Evolutionary conservation across 2,888 invertebrate species (phyloP), one percentile per base, ranked within the genome.

Genomic region (Hetaerina titia): DNA sequence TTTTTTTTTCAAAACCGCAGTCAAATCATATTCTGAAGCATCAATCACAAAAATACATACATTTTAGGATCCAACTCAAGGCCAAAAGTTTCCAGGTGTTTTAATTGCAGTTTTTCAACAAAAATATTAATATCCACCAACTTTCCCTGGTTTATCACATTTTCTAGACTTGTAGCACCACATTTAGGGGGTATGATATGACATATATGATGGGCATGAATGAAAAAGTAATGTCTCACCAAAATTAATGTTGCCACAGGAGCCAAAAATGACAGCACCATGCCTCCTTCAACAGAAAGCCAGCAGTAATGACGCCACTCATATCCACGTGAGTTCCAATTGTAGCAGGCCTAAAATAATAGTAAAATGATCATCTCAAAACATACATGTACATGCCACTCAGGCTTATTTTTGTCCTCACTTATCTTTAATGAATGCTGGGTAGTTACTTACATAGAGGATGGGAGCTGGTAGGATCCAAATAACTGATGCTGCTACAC

Each of bases 211-310:
- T 8, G n/a, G 69, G 69, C 5, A 69, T 69, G 8, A 69, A n/a
- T 22, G 69, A 69, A 81, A 31, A n/a, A 81, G 31, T 13, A 4
- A 31, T 31, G 81, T 95, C 98, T 98, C 95, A 98, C 97, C 90
- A 98, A 96, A 94, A 98, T 98, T 63, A 98, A 96, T 56, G 97
- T 96, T 96, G 98, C 98, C 1, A 98, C 97, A 19, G 98, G 98
- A 31, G 98, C 97, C 97, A 98, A 98, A 96, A 98, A 98, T 89
- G 98, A 98, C 96, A 98, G 97, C 22, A 98, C 97, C 98, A 98
- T 98, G 9, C 98, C 98, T 96, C 98, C 97, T 96, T 98, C 98
- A 89, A 98, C 98, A 0, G 98, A 98, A 97, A 98, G 98, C 98
- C 98, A 98, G 96, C 98, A 98, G 96, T 98, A 98, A 96, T 97